Base-by-base conservation (phyloP, 2,797 vertebrate genomes). In the Gila robusta region DNA sequence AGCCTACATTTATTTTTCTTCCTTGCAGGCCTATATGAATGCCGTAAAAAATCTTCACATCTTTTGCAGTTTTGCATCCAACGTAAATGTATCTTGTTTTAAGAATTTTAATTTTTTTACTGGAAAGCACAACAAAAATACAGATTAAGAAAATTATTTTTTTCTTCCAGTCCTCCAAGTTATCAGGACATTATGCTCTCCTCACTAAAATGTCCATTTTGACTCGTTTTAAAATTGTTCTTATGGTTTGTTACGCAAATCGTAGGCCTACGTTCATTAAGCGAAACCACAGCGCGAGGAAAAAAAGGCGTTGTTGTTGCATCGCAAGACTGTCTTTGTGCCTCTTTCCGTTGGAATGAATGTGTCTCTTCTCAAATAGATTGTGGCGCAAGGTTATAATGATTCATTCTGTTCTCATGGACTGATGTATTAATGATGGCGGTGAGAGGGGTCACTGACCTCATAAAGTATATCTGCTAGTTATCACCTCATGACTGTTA, bases 401-500 rank as follows among this genome's bases (percentile, higher is more conserved):
- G 52, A 81, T 83, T 73, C 35, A 82, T 81, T 82, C 70, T 81
- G 44, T 81, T 82, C 62, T 2, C 52, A 70, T 37, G 12, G 72
- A 81, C 79, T 70, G n/a, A 23, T 79, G 39, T 74, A 35, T 74
- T 56, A 49, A 52, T 11, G 19, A 35, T 14, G 26, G 26, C 26
- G 26, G 62, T 32, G 59, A 64, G n/a, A 28, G 14, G 59, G 11
- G 54, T 16, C 19, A 5, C 17, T 26, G 82, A 87, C 82, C 87
- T 81, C 47, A 14, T 28, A 86, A 81, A 87, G 74, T 56, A 32
- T 6, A 32, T 66, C 16, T 32, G 28, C 64, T 81, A 12, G 76
- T 87, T 88, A 89, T 87, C 87, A 28, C 54, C 81, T 78, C 79
- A 86, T 88, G 82, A 86, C 67, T 90, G 74, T 87, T 77, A 49